Evolutionary conservation across 2,888 invertebrate species (phyloP), one percentile per base, ranked within the genome.

Genomic region (Caenorhabditis macrosperma): DNA sequence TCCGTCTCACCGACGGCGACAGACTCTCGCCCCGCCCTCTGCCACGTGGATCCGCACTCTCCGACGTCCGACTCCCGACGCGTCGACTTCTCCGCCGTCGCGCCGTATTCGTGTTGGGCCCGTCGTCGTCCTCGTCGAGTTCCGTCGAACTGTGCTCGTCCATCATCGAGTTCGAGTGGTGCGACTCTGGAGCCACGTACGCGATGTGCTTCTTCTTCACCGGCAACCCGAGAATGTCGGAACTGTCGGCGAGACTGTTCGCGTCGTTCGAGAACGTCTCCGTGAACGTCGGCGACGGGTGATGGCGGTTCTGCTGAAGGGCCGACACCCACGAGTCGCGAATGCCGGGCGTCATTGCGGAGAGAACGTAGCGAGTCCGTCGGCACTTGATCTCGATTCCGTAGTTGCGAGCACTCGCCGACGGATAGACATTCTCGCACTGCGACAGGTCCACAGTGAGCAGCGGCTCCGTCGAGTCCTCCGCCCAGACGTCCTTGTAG

Each of bases 291-390:
- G 90, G 90, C 10, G 90, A 90, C 2, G 90, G 89, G 67, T 89
- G 88, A 80, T 88, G 86, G 17, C 81, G 76, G 33, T 82, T 82
- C 46, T 85, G 85, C 64, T 85, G 85, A 10, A 85, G 72, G 12
- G 85, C 85, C 0, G 82, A 69, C 15, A 90, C 89, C 90, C 90
- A 90, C n/a, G 87, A 87, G 67, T 90, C 90, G 6, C 90, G 84
- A 50, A 90, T 90, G 17, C 90, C 90, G 0, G 90, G 90, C 2
- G 90, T 90, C 89, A 90, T 87, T 24, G 90, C 90, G 1, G 89
- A 89, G 3, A 90, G 79, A 1, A 89, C 85, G 76, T 88, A 87
- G 1, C 90, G 81, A 7, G 84, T 72, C 9, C 85, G 76, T 0
- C 86, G 84, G 66, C 90, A 90, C 88, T 87, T 87, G 46, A 90